Evolutionary conservation across 2,797 vertebrate genomes (phyloP), one percentile per base, ranked within the genome.

Genomic region (Ispidina lecontei): DNA sequence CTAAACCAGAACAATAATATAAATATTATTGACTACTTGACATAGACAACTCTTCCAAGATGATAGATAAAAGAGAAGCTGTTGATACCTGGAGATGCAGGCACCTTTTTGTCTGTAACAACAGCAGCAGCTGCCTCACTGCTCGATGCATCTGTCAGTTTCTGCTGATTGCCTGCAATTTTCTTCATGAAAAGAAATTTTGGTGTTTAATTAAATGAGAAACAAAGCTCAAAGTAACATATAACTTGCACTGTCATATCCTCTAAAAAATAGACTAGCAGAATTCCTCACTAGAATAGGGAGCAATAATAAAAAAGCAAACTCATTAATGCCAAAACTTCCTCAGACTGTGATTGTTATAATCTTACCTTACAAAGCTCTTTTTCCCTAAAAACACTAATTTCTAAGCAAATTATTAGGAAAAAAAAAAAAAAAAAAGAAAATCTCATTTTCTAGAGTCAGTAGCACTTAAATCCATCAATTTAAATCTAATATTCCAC

Each of bases 31-130:
- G 22, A 69, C 72, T 93, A 60, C 35, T 63, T 72, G 47, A 75
- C 39, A 74, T 0, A 83, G 35, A 77, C 54, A 79, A 64, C n/a
- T 65, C 18, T 84, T 90, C 82, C 58, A 84, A 41, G 46, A 12
- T 52, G 35, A 75, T n/a, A 91, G 39, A 86, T 14, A 83, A 75
- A 60, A 59, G n/a, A 59, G 72, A 77, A 85, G 55, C 43, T 76
- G 35, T 54, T 56, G 68, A 58, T 98, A 99, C 99, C 99, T 98
- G 98, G 98, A 92, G 98, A 98, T 39, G 98, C 97, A 52, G 97
- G 92, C 76, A 98, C 77, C 79, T 96, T 96, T 91, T 93, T 90
- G 89, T 96, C 97, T 81, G 86, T 37, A 90, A 90, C 5, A 37
- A 96, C 58, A 73, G 98, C 97, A 96, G 98, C 96, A 91, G 95